These are phyloP conservation scores for Eulemur rufifrons DNA, from an alignment of 2,113 vertebrate genomes.

Conservation along the genomic window DNA sequence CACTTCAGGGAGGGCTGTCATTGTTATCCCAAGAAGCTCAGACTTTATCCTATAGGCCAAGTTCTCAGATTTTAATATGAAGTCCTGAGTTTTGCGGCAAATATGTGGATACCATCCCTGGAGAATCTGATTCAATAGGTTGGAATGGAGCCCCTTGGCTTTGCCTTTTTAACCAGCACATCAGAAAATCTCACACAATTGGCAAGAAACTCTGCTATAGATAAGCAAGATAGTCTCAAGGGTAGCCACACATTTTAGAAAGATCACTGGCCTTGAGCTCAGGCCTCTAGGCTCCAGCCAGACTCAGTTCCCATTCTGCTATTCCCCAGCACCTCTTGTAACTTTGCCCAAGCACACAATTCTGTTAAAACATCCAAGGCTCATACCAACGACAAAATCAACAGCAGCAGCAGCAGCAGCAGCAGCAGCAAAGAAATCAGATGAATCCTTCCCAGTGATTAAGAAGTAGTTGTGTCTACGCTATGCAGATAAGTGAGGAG, in stretches of 20 bases:
- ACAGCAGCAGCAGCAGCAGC: neutral
- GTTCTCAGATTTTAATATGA: neutral
- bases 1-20: neutral
- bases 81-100: neutral
- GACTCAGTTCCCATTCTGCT: neutral
- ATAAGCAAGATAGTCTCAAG: neutral
- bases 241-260: neutral
- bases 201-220: neutral
- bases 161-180: constrained; percentile 13
- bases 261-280: neutral
- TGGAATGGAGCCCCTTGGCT: neutral
- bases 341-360: neutral
- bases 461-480: neutral
- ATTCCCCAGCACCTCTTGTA: neutral
- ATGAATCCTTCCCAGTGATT: neutral
- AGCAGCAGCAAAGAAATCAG: neutral
- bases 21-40: neutral
- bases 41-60: neutral
- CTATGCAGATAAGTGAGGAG: neutral
- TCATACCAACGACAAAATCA: neutral
- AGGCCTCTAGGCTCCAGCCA: neutral
- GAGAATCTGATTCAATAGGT: neutral
- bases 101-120: neutral
- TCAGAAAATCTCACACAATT: neutral
- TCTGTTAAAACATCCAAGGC: neutral